Evolutionary conservation across 2,113 vertebrate genomes (phyloP).

Genomic region (Tautogolabrus adspersus): DNA sequence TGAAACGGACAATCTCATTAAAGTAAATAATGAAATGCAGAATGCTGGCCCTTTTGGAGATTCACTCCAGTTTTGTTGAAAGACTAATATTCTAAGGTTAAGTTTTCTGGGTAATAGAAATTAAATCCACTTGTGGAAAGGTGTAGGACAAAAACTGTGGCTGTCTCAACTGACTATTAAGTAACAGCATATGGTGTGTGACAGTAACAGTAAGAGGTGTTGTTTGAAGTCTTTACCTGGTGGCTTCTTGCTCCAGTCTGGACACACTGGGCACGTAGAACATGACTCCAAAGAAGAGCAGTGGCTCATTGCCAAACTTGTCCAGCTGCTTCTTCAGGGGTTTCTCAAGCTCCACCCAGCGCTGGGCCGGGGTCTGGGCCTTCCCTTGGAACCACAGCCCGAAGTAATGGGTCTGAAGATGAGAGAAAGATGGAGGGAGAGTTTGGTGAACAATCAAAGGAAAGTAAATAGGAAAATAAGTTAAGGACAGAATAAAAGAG

Average conservation of each 20-base stretch:
- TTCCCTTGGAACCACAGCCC: conserved; percentile 97
- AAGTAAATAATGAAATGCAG: too few relatives aligned
- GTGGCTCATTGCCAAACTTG: conserved; percentile 95
- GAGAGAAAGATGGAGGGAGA: conserved; percentile 36
- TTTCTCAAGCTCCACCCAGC: conserved; percentile 99
- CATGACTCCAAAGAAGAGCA: conserved; percentile 98
- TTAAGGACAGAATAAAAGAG: not conserved
- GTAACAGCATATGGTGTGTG: not conserved
- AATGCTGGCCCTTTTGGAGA: too few relatives aligned
- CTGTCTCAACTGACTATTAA: not conserved
- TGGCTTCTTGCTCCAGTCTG: conserved; percentile 92
- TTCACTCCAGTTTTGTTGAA: too few relatives aligned
- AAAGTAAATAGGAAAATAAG: not conserved
- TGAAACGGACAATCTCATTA: too few relatives aligned
- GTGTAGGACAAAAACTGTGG: not conserved
- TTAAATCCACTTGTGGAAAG: too few relatives aligned
- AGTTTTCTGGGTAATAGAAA: too few relatives aligned
- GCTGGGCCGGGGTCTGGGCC: conserved; percentile 89
- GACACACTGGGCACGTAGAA: conserved; percentile 96
- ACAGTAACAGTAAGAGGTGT: not conserved
- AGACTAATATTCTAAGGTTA: too few relatives aligned
- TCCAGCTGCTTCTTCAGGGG: conserved; percentile 98
- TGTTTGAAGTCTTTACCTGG: conserved; percentile 84
- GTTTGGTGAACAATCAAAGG: not conserved
- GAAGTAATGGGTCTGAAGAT: conserved; percentile 91